Conservation (phyloP, 2,113 vertebrate genomes). For the Prolemur simus region DNA sequence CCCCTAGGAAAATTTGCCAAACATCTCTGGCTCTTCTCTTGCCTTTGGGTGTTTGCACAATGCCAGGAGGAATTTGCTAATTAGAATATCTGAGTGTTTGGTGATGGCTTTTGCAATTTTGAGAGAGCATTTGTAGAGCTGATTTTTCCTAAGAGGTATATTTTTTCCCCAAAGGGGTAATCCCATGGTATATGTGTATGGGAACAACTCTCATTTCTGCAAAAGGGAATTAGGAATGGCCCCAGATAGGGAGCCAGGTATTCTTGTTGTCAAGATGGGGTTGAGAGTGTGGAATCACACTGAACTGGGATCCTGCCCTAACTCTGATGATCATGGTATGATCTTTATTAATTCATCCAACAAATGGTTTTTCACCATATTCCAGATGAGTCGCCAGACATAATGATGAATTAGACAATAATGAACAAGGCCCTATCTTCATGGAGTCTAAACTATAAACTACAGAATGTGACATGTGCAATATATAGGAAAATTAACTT, state of each 20-base stretch:
- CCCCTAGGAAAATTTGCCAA: conserved; percentile 54
- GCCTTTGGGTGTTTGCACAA: not conserved
- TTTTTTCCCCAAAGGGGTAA: not conserved
- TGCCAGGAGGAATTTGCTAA: conserved; percentile 31
- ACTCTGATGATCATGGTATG: not conserved
- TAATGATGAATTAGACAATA: not conserved
- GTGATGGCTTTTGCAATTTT: conserved; percentile 28
- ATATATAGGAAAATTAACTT: not conserved
- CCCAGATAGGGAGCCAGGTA: not conserved
- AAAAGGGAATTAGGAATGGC: not conserved
- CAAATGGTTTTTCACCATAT: not conserved
- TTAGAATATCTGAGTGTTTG: conserved; percentile 42
- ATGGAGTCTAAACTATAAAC: not conserved
- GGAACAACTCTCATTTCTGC: not conserved
- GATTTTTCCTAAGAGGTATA: conserved; percentile 8
- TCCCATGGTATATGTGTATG: not conserved
- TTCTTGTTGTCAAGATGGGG: not conserved
- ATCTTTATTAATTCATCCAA: not conserved
- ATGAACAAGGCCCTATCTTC: not conserved
- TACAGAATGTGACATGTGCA: not conserved
- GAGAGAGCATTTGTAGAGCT: not conserved
- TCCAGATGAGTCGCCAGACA: not conserved
- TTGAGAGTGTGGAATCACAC: not conserved
- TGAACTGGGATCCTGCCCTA: not conserved
- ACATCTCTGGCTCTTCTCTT: not conserved